Evolutionary conservation across 2,113 vertebrate species (phyloP).

Genomic region (Carettochelys insculpta): DNA sequence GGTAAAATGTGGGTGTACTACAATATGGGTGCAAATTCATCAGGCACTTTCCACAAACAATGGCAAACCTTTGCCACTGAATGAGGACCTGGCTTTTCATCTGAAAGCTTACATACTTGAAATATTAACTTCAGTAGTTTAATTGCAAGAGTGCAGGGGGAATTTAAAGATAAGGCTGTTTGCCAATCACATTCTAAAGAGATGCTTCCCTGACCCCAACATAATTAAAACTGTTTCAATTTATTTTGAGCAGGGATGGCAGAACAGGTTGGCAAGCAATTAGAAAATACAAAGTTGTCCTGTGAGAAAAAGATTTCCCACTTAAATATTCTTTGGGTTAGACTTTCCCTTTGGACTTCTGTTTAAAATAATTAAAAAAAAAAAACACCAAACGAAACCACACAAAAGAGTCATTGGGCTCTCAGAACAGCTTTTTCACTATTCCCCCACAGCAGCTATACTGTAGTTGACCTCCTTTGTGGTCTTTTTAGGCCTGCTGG

Average conservation of each 20-base stretch:
- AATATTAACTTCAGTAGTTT: not conserved
- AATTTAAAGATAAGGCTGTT: not conserved
- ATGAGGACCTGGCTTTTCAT: not conserved
- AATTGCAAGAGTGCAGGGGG: not conserved
- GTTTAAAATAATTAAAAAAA: not conserved
- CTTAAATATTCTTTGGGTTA: not conserved
- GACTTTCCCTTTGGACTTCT: not conserved
- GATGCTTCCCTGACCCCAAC: not conserved
- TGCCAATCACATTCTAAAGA: not conserved
- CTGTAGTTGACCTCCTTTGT: not conserved
- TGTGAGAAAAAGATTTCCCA: not conserved
- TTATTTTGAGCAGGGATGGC: not conserved
- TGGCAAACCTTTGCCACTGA: rapidly evolving
- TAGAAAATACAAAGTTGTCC: not conserved
- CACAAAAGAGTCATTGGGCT: too few relatives aligned
- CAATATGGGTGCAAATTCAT: not conserved
- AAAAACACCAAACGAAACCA: too few relatives aligned
- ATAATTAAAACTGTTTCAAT: not conserved
- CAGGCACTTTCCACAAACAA: not conserved
- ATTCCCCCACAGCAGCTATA: not conserved
- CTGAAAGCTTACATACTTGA: not conserved
- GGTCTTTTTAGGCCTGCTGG: not conserved
- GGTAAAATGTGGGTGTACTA: not conserved
- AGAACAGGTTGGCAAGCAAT: not conserved
- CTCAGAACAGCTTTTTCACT: not conserved